A percentile compares a stretch with the other conserved stretches of the same genome.
Conservation (phyloP, 2,797 vertebrate genomes). For the Mus spretus region DNA sequence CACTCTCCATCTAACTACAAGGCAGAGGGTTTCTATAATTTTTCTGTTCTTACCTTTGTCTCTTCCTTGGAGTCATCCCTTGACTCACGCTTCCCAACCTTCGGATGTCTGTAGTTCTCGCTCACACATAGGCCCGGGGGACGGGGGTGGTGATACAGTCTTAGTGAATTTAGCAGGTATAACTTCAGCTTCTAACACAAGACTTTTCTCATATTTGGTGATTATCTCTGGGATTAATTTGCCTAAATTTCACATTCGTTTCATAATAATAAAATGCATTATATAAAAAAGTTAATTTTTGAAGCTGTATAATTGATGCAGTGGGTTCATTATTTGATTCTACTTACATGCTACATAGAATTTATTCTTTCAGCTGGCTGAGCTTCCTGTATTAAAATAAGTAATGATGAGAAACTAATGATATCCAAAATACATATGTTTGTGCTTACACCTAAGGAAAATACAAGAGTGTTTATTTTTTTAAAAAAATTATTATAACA, state of each 20-base stretch:
- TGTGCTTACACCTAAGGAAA: constrained; percentile 56
- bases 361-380: constrained; percentile 60
- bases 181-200: constrained; percentile 24
- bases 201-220: neutral
- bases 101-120: neutral
- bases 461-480: constrained; percentile 56
- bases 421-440: constrained; percentile 57
- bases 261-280: constrained; percentile 61
- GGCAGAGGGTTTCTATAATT: neutral
- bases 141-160: neutral
- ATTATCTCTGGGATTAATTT: constrained; percentile 23
- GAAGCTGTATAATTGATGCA: constrained; percentile 43
- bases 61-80: neutral
- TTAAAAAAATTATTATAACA: constrained; percentile 47
- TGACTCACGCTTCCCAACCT: neutral
- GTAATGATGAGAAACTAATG: constrained; percentile 37
- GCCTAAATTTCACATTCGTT: constrained; percentile 64
- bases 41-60: neutral
- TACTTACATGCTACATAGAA: constrained; percentile 54
- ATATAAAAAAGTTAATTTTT: constrained; percentile 59
- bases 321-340: constrained; percentile 44
- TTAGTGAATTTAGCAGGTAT: neutral
- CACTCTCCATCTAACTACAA: neutral
- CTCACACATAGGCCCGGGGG: neutral
- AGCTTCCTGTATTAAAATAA: constrained; percentile 64